Percentiles rank a stretch among this genome's conserved stretches.
Evolutionary conservation across 1,140 invertebrate species (phyloP).

Genomic region (Anoplolepis gracilipes): DNA sequence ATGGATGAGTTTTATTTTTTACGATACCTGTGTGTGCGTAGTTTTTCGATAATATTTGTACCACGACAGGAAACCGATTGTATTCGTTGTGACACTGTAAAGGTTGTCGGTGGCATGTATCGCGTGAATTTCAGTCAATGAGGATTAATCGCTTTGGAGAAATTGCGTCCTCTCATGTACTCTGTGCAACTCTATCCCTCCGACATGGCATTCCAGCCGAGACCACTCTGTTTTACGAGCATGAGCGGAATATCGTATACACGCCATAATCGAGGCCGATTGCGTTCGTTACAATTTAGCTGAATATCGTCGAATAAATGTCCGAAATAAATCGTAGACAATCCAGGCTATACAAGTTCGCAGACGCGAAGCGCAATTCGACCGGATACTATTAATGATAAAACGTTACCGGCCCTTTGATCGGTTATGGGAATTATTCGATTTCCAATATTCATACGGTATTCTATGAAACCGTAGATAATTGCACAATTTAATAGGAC

Average conservation of each 20-base stretch:
- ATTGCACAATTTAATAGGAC: conserved; percentile 18
- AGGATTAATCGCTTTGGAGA: conserved; percentile 60
- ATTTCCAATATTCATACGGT: not conserved
- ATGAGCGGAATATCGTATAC: conserved; percentile 13
- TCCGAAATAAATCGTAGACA: conserved; percentile 31
- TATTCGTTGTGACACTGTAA: not conserved
- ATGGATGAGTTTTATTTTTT: not conserved
- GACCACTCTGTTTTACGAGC: conserved; percentile 60
- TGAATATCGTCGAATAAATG: conserved; percentile 36
- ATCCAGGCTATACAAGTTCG: not conserved
- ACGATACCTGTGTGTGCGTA: not conserved
- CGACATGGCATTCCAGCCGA: conserved; percentile 46
- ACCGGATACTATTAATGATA: conserved; percentile 21
- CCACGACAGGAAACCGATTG: not conserved
- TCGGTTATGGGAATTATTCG: conserved; percentile 10
- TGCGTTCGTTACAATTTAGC: conserved; percentile 22
- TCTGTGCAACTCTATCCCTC: conserved; percentile 39
- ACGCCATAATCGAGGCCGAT: conserved; percentile 52
- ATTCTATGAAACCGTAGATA: not conserved
- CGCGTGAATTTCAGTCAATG: conserved; percentile 40
- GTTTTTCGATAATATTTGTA: not conserved
- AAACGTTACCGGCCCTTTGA: not conserved
- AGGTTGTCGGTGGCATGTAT: conserved; percentile 9
- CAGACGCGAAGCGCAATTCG: not conserved
- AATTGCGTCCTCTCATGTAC: conserved; percentile 47